A percentile compares a stretch with the other conserved stretches of the same genome.
phyloP scores from a whole-genome alignment of 1,140 invertebrate genomes.

The Parasteatoda tepidariorum region DNA sequence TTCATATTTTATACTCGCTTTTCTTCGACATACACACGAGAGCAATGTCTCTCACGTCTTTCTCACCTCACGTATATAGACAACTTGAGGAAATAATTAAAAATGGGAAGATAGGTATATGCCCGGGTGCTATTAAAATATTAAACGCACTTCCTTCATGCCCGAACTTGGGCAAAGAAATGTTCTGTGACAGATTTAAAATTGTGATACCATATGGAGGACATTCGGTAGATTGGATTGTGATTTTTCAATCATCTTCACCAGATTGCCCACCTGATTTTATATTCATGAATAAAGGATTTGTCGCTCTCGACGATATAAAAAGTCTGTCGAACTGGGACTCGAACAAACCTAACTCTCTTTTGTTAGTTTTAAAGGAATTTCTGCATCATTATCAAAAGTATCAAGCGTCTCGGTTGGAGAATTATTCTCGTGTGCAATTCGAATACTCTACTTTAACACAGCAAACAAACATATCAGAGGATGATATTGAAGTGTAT shows the following conservation, averaged over 20 bases:
- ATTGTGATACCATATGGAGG: conserved; percentile 67
- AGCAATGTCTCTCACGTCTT: conserved; percentile 46
- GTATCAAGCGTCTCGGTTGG: conserved; percentile 64
- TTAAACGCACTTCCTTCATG: conserved; percentile 29
- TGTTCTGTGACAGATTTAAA: conserved; percentile 66
- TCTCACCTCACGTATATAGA: conserved; percentile 43
- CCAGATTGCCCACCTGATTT: conserved; percentile 68
- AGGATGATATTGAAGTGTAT: conserved; percentile 66
- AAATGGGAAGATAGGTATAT: conserved; percentile 58
- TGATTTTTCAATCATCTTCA: conserved; percentile 66
- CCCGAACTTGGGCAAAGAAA: conserved; percentile 13
- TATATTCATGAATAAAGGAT: conserved; percentile 65
- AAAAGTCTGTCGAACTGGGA: conserved; percentile 66
- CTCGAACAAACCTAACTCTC: conserved; percentile 60
- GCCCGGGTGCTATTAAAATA: conserved; percentile 47
- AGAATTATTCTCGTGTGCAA: conserved; percentile 64
- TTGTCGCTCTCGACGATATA: conserved; percentile 6
- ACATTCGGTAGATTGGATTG: conserved; percentile 67
- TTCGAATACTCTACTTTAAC: conserved; percentile 67
- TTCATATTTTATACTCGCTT: too few relatives aligned
- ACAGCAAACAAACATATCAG: conserved; percentile 63
- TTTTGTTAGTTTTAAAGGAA: conserved; percentile 65
- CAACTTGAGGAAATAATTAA: conserved; percentile 58
- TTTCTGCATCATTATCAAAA: conserved; percentile 64
- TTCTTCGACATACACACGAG: too few relatives aligned